These are phyloP conservation scores for Mustela nigripes DNA, from an alignment of 2,113 vertebrate species.

Conservation along the genomic window DNA sequence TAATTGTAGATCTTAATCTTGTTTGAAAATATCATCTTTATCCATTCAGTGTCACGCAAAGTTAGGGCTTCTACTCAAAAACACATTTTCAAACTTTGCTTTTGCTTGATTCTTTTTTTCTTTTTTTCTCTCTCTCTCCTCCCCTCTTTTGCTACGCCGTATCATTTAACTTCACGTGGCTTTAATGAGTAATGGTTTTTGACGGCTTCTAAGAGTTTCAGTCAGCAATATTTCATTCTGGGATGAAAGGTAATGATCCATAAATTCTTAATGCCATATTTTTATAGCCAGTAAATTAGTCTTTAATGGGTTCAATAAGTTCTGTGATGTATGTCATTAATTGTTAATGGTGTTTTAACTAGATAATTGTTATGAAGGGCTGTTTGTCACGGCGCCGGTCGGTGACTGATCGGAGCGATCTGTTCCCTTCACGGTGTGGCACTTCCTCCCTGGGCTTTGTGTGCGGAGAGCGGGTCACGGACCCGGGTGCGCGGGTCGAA, in stretches of 20 bases:
- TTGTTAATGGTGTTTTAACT: constrained; percentile 91
- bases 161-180: constrained; percentile 83
- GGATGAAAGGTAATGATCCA: constrained; percentile 91
- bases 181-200: constrained; percentile 86
- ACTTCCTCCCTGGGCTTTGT: constrained; percentile 73
- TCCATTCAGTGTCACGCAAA: constrained; percentile 81
- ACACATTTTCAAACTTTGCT: constrained; percentile 77
- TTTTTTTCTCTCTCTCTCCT: not conserved
- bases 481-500: constrained; percentile 67
- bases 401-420: constrained; percentile 82
- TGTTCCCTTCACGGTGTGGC: constrained; percentile 71
- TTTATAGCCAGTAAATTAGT: constrained; percentile 92
- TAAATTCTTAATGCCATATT: constrained; percentile 92
- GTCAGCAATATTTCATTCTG: constrained; percentile 89
- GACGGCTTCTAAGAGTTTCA: constrained; percentile 84
- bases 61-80: constrained; percentile 69
- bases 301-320: constrained; percentile 91
- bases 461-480: constrained; percentile 68
- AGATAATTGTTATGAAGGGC: constrained; percentile 88
- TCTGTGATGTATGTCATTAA: constrained; percentile 90
- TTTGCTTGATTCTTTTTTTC: constrained; percentile 47
- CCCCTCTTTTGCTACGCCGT: not conserved
- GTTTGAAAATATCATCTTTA: constrained; percentile 87
- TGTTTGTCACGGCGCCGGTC: constrained; percentile 86
- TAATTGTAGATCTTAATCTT: constrained; percentile 88